Evolutionary conservation across 2,888 invertebrate genomes (phyloP).

Genomic region (Phortica okadai): DNA sequence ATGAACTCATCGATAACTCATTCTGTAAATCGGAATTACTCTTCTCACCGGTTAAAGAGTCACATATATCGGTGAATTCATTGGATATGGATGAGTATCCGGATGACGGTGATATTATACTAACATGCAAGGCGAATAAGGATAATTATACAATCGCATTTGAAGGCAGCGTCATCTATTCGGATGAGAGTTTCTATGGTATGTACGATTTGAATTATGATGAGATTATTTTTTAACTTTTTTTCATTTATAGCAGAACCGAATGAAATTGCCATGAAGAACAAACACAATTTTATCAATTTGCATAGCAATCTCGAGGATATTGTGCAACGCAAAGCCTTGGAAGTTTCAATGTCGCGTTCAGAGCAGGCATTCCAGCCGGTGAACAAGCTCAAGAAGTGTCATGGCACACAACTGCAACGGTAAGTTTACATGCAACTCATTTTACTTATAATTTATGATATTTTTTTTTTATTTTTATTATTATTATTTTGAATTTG

Average conservation of each 20-base stretch:
- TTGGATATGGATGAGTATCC: slow-evolving; percentile 88
- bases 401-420: slow-evolving; percentile 81
- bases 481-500: neutral
- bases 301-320: slow-evolving; percentile 76
- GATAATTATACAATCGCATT: slow-evolving; percentile 97
- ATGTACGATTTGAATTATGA: slow-evolving; percentile 41
- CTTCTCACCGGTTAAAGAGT: slow-evolving; percentile 93
- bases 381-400: slow-evolving; percentile 87
- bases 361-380: slow-evolving; percentile 93
- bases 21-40: slow-evolving; percentile 94
- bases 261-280: slow-evolving; percentile 69
- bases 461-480: neutral
- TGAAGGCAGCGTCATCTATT: slow-evolving; percentile 91
- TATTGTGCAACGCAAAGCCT: slow-evolving; percentile 75
- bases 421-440: slow-evolving; percentile 74
- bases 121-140: slow-evolving; percentile 94
- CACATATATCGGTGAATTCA: slow-evolving; percentile 90
- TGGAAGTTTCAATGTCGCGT: slow-evolving; percentile 89
- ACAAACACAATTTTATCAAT: slow-evolving; percentile 76
- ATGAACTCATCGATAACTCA: slow-evolving; percentile 87
- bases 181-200: slow-evolving; percentile 88
- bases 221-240: neutral
- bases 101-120: slow-evolving; percentile 89
- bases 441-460: neutral
- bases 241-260: slow-evolving; percentile 65